Percentiles rank a stretch among this genome's conserved stretches.
Evolutionary conservation across 2,797 vertebrate genomes (phyloP).

Genomic region (Falco novaeseelandiae): DNA sequence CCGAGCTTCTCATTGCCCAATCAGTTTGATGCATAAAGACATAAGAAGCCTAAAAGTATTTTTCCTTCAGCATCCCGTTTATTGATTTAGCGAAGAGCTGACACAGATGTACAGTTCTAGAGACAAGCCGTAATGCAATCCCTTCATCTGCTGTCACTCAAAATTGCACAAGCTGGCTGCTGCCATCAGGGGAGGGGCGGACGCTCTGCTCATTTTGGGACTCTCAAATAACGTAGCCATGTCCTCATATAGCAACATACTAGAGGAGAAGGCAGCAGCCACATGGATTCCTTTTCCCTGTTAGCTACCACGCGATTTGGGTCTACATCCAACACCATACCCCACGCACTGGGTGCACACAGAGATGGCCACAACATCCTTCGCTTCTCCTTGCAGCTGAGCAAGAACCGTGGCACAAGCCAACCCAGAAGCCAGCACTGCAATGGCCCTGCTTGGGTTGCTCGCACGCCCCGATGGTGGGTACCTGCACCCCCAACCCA

Average conservation of each 20-base stretch:
- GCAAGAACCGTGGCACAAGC: neutral
- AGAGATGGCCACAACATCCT: fast-evolving
- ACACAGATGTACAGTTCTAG: slow-evolving; percentile 37
- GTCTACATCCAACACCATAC: fast-evolving
- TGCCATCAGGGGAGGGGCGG: slow-evolving; percentile 4
- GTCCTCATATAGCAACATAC: neutral
- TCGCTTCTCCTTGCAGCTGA: neutral
- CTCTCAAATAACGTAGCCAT: neutral
- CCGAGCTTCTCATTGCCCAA: neutral
- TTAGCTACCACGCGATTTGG: no score
- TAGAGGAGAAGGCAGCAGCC: no score
- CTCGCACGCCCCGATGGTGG: fast-evolving
- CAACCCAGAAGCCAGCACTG: fast-evolving
- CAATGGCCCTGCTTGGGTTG: fast-evolving
- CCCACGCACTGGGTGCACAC: fast-evolving
- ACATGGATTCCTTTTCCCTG: no score
- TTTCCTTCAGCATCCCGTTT: slow-evolving; percentile 57
- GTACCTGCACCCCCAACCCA: neutral
- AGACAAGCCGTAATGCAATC: slow-evolving; percentile 40
- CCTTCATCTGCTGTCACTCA: slow-evolving; percentile 63
- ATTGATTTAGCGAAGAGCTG: slow-evolving; percentile 65
- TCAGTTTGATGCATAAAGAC: slow-evolving; percentile 30
- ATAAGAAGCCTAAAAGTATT: slow-evolving; percentile 27
- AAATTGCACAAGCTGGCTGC: neutral
- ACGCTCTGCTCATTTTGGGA: neutral